Percentiles rank a stretch among this genome's conserved stretches.
phyloP scores from a whole-genome alignment of 1,140 invertebrate species.

The Halotydeus destructor region DNA sequence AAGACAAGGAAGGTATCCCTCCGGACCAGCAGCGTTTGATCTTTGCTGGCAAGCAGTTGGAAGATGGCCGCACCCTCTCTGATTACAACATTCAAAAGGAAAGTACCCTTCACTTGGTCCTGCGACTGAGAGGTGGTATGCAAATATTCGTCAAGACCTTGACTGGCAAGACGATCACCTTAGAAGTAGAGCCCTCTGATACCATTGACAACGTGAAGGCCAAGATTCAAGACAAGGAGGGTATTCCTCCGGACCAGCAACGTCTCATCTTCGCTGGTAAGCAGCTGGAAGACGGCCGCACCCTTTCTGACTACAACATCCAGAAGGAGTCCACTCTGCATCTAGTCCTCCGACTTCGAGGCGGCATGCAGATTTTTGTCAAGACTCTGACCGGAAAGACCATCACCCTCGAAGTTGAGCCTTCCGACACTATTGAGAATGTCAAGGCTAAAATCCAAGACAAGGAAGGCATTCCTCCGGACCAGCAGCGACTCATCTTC shows the following conservation, averaged over 20 bases:
- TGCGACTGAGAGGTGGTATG: conserved; percentile 65
- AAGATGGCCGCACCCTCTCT: conserved; percentile 32
- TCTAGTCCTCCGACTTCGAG: conserved; percentile 30
- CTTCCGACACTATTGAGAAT: conserved; percentile 61
- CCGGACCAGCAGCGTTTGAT: conserved; percentile 33
- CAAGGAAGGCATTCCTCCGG: conserved; percentile 31
- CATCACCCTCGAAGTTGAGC: conserved; percentile 27
- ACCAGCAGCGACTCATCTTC: conserved; percentile 24
- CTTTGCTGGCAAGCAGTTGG: conserved; percentile 33
- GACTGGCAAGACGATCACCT: conserved; percentile 33
- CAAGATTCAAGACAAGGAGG: conserved; percentile 50
- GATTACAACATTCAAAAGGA: conserved; percentile 50
- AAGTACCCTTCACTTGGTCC: conserved; percentile 27
- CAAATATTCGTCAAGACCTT: conserved; percentile 45
- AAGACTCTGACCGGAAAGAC: conserved; percentile 42
- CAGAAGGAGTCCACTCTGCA: conserved; percentile 36
- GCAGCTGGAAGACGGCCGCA: conserved; percentile 24
- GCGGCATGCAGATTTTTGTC: conserved; percentile 43
- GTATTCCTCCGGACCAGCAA: conserved; percentile 23
- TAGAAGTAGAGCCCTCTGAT: conserved; percentile 35
- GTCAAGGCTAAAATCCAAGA: conserved; percentile 62
- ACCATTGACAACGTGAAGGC: conserved; percentile 69
- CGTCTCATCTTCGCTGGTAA: conserved; percentile 25
- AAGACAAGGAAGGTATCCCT: conserved; percentile 37
- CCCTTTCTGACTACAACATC: conserved; percentile 40